Percentiles rank a stretch among this genome's conserved stretches.
These are phyloP conservation scores for Dynastes grantii DNA, from an alignment of 2,888 invertebrate species.

Conservation along the genomic window DNA sequence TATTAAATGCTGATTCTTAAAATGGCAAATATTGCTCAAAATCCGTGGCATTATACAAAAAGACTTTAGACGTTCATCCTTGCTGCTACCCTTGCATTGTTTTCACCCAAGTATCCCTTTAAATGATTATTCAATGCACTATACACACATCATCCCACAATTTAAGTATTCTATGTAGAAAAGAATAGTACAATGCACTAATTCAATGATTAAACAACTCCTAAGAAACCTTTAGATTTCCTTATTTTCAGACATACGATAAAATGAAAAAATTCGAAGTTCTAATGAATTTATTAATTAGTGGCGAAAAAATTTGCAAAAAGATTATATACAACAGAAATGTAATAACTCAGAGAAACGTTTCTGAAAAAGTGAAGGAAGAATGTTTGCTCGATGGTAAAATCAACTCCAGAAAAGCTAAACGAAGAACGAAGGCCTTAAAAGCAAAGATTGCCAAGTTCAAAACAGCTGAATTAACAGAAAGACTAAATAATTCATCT, in stretches of 20 bases:
- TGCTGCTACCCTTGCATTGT: too few relatives aligned
- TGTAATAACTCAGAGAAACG: conserved; percentile 16
- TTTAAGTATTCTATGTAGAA: too few relatives aligned
- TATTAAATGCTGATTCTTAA: too few relatives aligned
- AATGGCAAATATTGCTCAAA: too few relatives aligned
- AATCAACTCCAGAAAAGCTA: conserved; percentile 59
- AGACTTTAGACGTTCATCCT: too few relatives aligned
- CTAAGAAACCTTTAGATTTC: too few relatives aligned
- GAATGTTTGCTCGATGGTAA: conserved; percentile 48
- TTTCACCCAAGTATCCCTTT: too few relatives aligned
- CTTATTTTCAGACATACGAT: conserved; percentile 44
- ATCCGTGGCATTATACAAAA: too few relatives aligned
- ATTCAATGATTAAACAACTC: too few relatives aligned
- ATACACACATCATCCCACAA: too few relatives aligned
- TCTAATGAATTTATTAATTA: conserved; percentile 50
- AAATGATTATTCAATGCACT: too few relatives aligned
- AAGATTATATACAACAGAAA: conserved; percentile 49
- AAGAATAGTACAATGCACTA: too few relatives aligned
- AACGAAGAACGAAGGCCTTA: conserved; percentile 61
- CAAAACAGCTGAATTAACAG: conserved; percentile 61
- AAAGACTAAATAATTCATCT: conserved; percentile 56
- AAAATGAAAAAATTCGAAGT: conserved; percentile 52
- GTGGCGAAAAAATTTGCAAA: conserved; percentile 50
- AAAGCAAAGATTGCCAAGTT: conserved; percentile 63
- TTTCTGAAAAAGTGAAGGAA: conserved; percentile 45